These are phyloP conservation scores for Brachynemurus nebulosus DNA, from an alignment of 2,888 invertebrate species.

Conservation along the genomic window DNA sequence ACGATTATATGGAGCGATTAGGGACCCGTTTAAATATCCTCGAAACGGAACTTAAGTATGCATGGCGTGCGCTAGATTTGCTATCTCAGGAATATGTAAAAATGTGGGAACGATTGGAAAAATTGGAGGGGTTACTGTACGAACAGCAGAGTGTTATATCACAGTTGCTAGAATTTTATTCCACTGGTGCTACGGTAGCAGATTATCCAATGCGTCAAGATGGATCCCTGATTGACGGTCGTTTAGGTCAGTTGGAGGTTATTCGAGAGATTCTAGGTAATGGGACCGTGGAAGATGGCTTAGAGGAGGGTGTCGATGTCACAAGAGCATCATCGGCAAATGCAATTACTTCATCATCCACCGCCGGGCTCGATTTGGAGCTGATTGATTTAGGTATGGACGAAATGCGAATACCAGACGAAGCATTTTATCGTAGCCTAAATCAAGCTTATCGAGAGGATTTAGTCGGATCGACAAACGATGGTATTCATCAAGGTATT, in stretches of 20 bases:
- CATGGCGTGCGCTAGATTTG: constrained; percentile 82
- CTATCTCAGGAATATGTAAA: constrained; percentile 84
- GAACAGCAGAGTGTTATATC: constrained; percentile 86
- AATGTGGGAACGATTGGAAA: constrained; percentile 86
- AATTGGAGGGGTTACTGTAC: constrained; percentile 70
- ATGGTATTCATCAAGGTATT: neutral
- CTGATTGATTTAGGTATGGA: constrained; percentile 27
- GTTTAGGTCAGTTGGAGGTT: constrained; percentile 38
- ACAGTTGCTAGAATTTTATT: constrained; percentile 70
- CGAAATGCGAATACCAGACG: constrained; percentile 54
- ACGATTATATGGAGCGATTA: constrained; percentile 82
- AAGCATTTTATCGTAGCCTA: constrained; percentile 75
- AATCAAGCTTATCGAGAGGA: constrained; percentile 81
- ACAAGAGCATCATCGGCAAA: constrained; percentile 29
- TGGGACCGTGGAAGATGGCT: constrained; percentile 49
- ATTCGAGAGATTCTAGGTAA: constrained; percentile 52
- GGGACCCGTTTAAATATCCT: constrained; percentile 75
- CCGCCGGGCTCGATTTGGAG: constrained; percentile 27
- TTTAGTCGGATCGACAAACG: constrained; percentile 45
- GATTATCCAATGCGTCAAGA: constrained; percentile 15
- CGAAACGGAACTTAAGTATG: constrained; percentile 82
- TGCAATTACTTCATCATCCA: constrained; percentile 24
- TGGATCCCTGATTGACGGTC: constrained; percentile 24
- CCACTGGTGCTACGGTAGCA: constrained; percentile 37
- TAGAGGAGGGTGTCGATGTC: constrained; percentile 48